Base-by-base conservation (phyloP, 2,113 vertebrate species). In the Centropus unirufus region DNA sequence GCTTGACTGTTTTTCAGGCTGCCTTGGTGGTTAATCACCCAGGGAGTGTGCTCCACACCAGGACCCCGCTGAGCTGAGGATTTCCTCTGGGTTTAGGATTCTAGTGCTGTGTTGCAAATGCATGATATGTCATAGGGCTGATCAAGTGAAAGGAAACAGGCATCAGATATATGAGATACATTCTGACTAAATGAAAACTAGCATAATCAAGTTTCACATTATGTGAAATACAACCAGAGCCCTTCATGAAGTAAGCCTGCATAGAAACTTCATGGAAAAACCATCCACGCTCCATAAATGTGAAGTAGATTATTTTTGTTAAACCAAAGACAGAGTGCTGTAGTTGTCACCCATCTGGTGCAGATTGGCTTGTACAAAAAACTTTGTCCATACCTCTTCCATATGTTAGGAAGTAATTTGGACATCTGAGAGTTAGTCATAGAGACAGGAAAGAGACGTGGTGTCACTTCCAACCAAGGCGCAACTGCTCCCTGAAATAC, bases 381-480 rank as follows among this genome's bases (percentile, higher is more conserved):
- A 83, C 62, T 68, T 59, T 85, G 32, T 70, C 88, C 90, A 40
- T 83, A 79, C 30, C 83, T 81, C 61, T 90, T 89, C 83, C 90
- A 72, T 93, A 89, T 83, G 84, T 77, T 83, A 90, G n/a, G n/a
- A 96, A 34, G 42, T 78, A 96, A 78, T 90, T 42, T 76, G 59
- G 29, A 29, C 81, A 85, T 69, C 83, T 96, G 89, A 59, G 77
- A 81, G 19, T 82, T 95, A 93, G 76, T 94, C 83, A 69, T 4
- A 92, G 61, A 90, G 57, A 57, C 90, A 90, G 93, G 55, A 89
- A 68, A 92, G 73, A 82, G 36, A 96, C n/a, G 29, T 32, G 62
- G 7, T 36, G 51, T 88, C 84, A 74, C 90, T 83, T 69, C 46
- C 66, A 91, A 29, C n/a, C 34, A 92, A 40, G 34, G 49, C 54